These are phyloP conservation scores for Plodia interpunctella DNA, from an alignment of 1,140 invertebrate species.

Conservation along the genomic window DNA sequence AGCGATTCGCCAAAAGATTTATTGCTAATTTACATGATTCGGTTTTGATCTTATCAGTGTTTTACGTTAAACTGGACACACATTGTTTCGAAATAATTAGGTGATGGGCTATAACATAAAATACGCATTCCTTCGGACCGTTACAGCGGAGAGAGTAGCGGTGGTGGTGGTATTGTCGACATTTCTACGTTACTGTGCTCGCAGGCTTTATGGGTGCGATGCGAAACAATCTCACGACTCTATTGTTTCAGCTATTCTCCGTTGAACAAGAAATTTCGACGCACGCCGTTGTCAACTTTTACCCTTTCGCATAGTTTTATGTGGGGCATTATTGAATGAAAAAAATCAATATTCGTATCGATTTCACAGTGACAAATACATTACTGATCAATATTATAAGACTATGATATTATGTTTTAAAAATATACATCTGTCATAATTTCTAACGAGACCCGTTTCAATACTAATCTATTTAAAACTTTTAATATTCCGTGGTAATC, in stretches of 20 bases:
- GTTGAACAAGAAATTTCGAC: constrained; percentile 52
- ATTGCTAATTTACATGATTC: constrained; percentile 25
- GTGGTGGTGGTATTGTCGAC: not conserved
- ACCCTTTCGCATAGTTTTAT: constrained; percentile 42
- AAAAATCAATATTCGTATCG: too few relatives aligned
- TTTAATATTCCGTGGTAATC: too few relatives aligned
- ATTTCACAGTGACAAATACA: too few relatives aligned
- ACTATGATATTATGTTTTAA: too few relatives aligned
- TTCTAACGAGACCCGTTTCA: too few relatives aligned
- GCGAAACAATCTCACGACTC: constrained; percentile 61
- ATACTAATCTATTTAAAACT: too few relatives aligned
- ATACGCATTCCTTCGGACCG: not conserved
- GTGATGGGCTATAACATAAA: not conserved
- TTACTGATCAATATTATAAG: too few relatives aligned
- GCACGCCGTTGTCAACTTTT: constrained; percentile 46
- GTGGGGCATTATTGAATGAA: constrained; percentile 4
- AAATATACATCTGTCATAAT: too few relatives aligned
- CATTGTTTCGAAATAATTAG: not conserved
- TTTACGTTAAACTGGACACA: not conserved
- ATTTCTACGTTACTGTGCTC: constrained; percentile 22
- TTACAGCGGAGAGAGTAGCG: not conserved
- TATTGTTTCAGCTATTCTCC: constrained; percentile 61
- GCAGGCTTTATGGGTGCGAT: constrained; percentile 25
- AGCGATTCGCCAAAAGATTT: constrained; percentile 45
- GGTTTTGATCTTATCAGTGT: constrained; percentile 10